Percentiles rank a stretch among this genome's conserved stretches.
Conservation (phyloP, 2,797 vertebrate genomes). For the Pipistrellus pipistrellus region DNA sequence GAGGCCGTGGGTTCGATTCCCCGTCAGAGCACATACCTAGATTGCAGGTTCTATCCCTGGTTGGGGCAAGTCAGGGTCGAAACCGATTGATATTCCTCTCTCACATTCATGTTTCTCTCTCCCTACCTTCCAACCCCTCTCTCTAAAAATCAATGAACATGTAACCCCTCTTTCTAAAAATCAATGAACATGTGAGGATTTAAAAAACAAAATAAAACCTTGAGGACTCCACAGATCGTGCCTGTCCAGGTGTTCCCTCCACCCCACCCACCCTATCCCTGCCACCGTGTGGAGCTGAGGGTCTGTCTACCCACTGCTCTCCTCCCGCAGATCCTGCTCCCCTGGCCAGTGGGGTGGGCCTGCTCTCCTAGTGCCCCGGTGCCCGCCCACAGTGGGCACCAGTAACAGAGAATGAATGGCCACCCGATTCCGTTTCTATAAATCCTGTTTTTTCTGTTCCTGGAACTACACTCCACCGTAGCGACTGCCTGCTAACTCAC, state of each 20-base stretch:
- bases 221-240: not conserved
- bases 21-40: not conserved
- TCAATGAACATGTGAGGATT: not conserved
- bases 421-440: not conserved
- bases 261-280: not conserved
- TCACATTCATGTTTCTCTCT: not conserved
- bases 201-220: not conserved
- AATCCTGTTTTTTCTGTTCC: conserved; percentile 12
- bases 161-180: not conserved
- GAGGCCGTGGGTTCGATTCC: not conserved
- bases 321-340: not conserved
- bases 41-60: not conserved
- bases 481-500: not conserved
- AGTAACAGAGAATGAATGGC: not conserved
- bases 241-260: not conserved
- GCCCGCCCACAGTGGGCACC: not conserved
- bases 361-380: not conserved
- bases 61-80: not conserved
- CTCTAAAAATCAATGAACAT: not conserved
- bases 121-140: not conserved
- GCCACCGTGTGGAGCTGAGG: not conserved
- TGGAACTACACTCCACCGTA: not conserved
- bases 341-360: too few species aligned
- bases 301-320: not conserved
- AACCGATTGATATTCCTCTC: too few species aligned